A percentile compares a stretch with the other conserved stretches of the same genome.
Evolutionary conservation across 2,113 vertebrate species (phyloP).

Genomic region (Crotalus viridis): DNA sequence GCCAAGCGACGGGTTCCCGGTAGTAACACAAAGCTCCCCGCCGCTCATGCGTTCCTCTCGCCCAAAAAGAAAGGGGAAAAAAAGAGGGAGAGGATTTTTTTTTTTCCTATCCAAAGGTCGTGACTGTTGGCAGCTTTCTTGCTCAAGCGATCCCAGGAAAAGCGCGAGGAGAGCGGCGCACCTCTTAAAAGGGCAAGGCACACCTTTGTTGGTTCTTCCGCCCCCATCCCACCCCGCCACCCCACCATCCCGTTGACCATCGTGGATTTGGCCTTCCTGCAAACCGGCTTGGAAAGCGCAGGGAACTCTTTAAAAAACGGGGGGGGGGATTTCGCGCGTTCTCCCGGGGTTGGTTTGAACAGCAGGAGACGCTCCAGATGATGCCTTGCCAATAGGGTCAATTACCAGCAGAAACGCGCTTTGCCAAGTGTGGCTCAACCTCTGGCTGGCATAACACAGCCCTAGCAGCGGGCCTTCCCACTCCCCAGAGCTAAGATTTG

Average conservation of each 20-base stretch:
- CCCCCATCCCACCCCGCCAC: neutral
- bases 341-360: neutral
- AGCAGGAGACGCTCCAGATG: neutral
- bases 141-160: neutral
- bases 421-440: neutral
- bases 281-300: neutral
- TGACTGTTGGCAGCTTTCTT: neutral
- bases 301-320: neutral
- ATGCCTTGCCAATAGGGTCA: neutral
- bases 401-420: neutral
- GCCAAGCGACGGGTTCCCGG: neutral
- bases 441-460: neutral
- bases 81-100: too few species aligned
- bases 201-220: too few species aligned
- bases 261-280: neutral
- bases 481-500: neutral
- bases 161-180: too few species aligned
- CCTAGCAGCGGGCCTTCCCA: neutral
- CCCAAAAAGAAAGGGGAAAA: too few species aligned
- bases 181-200: neutral
- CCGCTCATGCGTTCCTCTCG: neutral
- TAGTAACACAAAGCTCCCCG: too few species aligned
- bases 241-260: neutral
- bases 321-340: fast-evolving
- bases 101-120: slow-evolving; percentile 7